Percentiles rank a stretch among this genome's conserved stretches.
Conservation (phyloP, 2,113 vertebrate species). For the Australoheros scitulus region DNA sequence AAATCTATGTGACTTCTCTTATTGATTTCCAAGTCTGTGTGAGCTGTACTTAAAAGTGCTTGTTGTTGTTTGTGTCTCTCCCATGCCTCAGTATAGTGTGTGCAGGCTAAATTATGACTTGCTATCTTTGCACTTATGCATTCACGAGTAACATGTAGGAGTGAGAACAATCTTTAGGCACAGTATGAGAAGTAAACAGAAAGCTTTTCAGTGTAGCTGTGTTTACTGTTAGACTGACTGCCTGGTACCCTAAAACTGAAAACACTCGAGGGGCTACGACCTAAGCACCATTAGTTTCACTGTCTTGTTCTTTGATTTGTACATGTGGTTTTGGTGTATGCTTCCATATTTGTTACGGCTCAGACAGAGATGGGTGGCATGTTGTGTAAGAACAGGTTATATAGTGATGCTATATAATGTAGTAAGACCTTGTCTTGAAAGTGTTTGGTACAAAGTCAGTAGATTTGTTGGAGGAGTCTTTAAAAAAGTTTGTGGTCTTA, state of each 20-base stretch:
- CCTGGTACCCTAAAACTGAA: not conserved
- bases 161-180: not conserved
- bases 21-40: slow-evolving; percentile 24
- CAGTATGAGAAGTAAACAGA: slow-evolving; percentile 2
- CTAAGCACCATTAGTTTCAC: not conserved
- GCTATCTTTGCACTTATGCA: slow-evolving; percentile 10
- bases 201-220: not conserved
- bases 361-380: not conserved
- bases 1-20: slow-evolving; percentile 1
- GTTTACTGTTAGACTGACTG: not conserved
- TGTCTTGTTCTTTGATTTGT: not conserved
- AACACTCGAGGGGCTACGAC: not conserved
- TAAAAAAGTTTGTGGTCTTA: slow-evolving; percentile 41
- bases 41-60: not conserved
- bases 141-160: slow-evolving; percentile 1
- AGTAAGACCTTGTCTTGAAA: slow-evolving; percentile 25
- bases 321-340: not conserved
- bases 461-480: slow-evolving; percentile 26
- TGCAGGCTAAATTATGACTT: not conserved
- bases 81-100: not conserved
- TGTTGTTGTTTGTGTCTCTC: not conserved
- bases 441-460: slow-evolving; percentile 16
- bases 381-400: not conserved
- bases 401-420: not conserved
- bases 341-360: not conserved